A percentile compares a stretch with the other conserved stretches of the same genome.
Evolutionary conservation across 1,140 invertebrate genomes (phyloP).

Genomic region (Drosophila pachea): DNA sequence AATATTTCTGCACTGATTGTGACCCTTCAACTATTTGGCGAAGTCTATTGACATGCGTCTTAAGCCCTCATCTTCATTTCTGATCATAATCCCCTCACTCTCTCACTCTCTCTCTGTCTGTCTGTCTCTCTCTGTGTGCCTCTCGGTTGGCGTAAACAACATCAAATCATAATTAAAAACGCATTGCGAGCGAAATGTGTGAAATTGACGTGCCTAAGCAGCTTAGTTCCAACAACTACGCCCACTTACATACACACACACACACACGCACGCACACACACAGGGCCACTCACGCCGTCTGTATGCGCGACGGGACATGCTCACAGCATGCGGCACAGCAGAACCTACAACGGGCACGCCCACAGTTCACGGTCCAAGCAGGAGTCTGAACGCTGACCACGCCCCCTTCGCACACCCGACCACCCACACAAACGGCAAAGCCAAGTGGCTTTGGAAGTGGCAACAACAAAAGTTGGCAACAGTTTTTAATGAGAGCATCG

Average conservation of each 20-base stretch:
- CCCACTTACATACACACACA: slow-evolving; percentile 2
- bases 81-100: too few species aligned
- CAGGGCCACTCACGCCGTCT: background rate
- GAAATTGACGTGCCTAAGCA: slow-evolving; percentile 4
- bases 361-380: background rate
- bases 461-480: slow-evolving; percentile 22
- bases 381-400: slow-evolving; percentile 14
- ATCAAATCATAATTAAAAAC: slow-evolving; percentile 40
- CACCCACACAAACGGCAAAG: slow-evolving; percentile 13
- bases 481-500: slow-evolving; percentile 24
- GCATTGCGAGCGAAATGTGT: slow-evolving; percentile 29
- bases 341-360: slow-evolving; percentile 32
- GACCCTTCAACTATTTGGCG: too few species aligned
- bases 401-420: slow-evolving; percentile 8
- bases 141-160: too few species aligned
- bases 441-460: background rate
- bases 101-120: too few species aligned
- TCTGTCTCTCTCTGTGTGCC: too few species aligned
- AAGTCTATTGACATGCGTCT: too few species aligned
- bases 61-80: too few species aligned
- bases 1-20: too few species aligned
- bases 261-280: background rate
- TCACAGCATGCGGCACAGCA: slow-evolving; percentile 19
- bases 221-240: slow-evolving; percentile 8
- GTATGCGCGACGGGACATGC: background rate